Evolutionary conservation across 2,888 invertebrate species (phyloP), one percentile per base, ranked within the genome.

Genomic region (Caenorhabditis japonica): DNA sequence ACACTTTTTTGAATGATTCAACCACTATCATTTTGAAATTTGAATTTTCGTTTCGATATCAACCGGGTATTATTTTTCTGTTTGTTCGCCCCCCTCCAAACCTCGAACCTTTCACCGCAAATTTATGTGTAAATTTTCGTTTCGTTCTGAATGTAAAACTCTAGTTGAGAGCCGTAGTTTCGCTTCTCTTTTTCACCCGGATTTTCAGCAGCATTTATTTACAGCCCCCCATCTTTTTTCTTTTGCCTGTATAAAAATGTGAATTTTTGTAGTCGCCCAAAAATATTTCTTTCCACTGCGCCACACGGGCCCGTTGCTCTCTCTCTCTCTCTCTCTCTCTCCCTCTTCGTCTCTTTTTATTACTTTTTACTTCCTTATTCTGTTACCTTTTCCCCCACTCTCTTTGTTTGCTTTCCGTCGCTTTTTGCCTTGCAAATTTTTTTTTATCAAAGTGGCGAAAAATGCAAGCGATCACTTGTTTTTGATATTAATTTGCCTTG

Each of bases 71-170:
- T n/a, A n/a, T 21, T 44, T 44, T 23, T n/a, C 34, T 4, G 17
- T 8, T 30, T 25, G 43, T 47, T 30, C 47, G 30, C 27, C 15
- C 23, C 27, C 2, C 15, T 19, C 8, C 30, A 30, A 27, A 25
- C 25, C 27, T 19, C 46, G n/a, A n/a, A 23, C 27, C 47, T 30
- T 27, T 47, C 47, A 30, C n/a, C n/a, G n/a, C n/a, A 25, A 7
- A 25, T 30, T 47, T 47, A 47, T 33, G 27, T 33, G 43, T 43
- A 43, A 43, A 43, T 43, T 43, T 21, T 8, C 43, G 12, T 43
- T 19, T 43, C 13, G 12, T 43, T 43, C 23, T 43, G 21, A 21
- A 21, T 43, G 43, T 47, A 33, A 47, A 47, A 15, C 3, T 47
- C 27, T 7, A 7, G n/a, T 17, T 15, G 17, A 10, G 44, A 19